Evolutionary conservation across 2,113 vertebrate genomes (phyloP).

Genomic region (Alligator sinensis): DNA sequence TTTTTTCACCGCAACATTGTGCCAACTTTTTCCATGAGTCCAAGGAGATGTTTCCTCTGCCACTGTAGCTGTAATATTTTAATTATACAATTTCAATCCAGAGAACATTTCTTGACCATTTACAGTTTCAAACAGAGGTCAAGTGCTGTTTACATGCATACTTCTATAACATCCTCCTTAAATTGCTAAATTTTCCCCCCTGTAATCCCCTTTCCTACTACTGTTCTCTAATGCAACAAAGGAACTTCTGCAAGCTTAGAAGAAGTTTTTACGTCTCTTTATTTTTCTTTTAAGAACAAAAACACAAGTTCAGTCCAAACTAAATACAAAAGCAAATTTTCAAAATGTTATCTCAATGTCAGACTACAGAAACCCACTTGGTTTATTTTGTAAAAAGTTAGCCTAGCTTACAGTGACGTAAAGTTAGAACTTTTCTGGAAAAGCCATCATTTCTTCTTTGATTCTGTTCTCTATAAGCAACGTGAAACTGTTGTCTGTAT

Average conservation of each 20-base stretch:
- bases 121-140: not conserved
- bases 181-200: not conserved
- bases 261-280: not conserved
- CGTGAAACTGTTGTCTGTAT: conserved; percentile 84
- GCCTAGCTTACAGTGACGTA: not conserved
- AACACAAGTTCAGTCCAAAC: not conserved
- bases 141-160: rapidly evolving
- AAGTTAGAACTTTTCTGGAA: conserved; percentile 90
- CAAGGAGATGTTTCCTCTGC: not conserved
- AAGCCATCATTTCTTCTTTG: conserved; percentile 92
- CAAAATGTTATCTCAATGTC: not conserved
- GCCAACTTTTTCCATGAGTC: not conserved
- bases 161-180: not conserved
- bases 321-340: conserved; percentile 12
- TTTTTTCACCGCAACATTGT: not conserved
- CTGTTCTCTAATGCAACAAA: not conserved
- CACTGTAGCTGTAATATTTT: not conserved
- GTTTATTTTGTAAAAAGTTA: conserved; percentile 56
- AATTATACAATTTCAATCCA: not conserved
- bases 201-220: not conserved
- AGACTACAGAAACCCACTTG: not conserved
- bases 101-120: not conserved
- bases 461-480: conserved; percentile 93
- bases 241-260: not conserved
- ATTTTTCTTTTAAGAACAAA: conserved; percentile 10